phyloP scores from a whole-genome alignment of 2,888 invertebrate genomes.

The Drosophila buzzatii region DNA sequence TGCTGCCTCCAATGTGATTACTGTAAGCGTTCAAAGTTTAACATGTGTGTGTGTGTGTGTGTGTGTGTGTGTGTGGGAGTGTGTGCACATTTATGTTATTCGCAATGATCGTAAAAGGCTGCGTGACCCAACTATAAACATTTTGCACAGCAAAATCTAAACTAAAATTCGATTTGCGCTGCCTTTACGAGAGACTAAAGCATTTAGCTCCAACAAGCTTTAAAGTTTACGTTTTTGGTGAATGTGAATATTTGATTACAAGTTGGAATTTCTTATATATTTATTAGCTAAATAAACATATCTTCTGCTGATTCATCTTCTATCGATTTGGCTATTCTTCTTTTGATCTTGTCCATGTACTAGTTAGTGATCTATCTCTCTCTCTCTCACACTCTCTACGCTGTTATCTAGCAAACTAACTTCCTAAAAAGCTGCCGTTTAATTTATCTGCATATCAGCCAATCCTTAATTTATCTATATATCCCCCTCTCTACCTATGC shows the following conservation, averaged over 20 bases:
- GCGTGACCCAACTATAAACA: slow-evolving; percentile 66
- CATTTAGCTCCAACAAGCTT: slow-evolving; percentile 43
- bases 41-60: slow-evolving; percentile 31
- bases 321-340: background rate
- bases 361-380: no score
- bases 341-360: background rate
- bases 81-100: slow-evolving; percentile 52
- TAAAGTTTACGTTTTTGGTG: slow-evolving; percentile 1
- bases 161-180: slow-evolving; percentile 54
- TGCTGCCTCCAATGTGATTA: slow-evolving; percentile 70
- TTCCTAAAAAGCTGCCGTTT: no score
- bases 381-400: no score
- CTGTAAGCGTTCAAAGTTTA: slow-evolving; percentile 73
- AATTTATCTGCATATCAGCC: no score
- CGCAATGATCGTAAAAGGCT: slow-evolving; percentile 55
- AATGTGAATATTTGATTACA: background rate
- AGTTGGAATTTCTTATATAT: background rate
- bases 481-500: background rate
- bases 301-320: background rate
- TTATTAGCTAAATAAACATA: no score
- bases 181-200: slow-evolving; percentile 55
- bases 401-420: no score
- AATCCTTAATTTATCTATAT: background rate
- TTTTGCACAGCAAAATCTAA: slow-evolving; percentile 46
- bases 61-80: slow-evolving; percentile 13